Conservation (phyloP, 2,888 invertebrate genomes). For the Caenorhabditis wallacei region DNA sequence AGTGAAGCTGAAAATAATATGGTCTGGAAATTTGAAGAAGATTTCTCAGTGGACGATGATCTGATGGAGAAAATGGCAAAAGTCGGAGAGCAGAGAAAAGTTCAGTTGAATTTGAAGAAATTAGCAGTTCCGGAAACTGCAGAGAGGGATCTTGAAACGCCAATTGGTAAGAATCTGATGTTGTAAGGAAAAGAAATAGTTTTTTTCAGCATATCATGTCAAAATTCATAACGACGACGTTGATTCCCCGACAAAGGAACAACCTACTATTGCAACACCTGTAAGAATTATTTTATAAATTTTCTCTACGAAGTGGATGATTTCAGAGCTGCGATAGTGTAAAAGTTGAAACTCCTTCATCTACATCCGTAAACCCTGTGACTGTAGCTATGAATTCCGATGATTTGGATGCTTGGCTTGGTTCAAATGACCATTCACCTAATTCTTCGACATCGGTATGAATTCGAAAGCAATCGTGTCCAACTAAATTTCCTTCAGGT, state of each 20-base stretch:
- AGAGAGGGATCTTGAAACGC: conserved; percentile 54
- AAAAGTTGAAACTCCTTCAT: neutral
- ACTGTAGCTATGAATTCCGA: conserved; percentile 44
- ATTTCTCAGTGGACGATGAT: conserved; percentile 77
- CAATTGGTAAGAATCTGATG: conserved; percentile 50
- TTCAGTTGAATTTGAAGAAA: conserved; percentile 37
- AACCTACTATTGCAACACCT: conserved; percentile 3
- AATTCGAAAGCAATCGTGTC: neutral
- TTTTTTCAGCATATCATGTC: conserved; percentile 52
- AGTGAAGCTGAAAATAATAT: conserved; percentile 74
- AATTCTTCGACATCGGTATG: conserved; percentile 24
- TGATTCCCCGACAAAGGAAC: conserved; percentile 53
- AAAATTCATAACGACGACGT: conserved; percentile 53
- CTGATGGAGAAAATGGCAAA: conserved; percentile 66
- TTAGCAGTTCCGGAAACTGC: conserved; percentile 28
- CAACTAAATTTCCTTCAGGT: conserved; percentile 5
- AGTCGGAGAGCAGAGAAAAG: conserved; percentile 59
- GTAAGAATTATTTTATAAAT: neutral
- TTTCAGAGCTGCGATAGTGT: conserved; percentile 22
- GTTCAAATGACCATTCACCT: conserved; percentile 47
- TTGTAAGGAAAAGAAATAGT: neutral
- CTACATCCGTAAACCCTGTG: neutral
- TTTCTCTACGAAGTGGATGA: neutral
- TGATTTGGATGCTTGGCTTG: conserved; percentile 66
- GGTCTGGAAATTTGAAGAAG: conserved; percentile 79